Base-by-base conservation (phyloP, 2,797 vertebrate species). In the Myioborus melanocephalus region DNA sequence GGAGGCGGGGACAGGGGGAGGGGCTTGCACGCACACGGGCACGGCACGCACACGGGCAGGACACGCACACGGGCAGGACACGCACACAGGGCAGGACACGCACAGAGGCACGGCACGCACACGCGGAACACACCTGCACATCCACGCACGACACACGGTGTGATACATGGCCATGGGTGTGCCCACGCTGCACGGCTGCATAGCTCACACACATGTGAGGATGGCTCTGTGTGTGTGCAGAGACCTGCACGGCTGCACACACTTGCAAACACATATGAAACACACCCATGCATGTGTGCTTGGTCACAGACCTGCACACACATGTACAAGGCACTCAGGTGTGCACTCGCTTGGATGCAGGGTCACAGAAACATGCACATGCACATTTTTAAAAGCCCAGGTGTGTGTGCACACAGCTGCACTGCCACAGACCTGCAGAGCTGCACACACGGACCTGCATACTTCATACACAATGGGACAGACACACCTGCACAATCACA, bases 261-360 rank as follows among this genome's bases (percentile, higher is more conserved):
- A 26, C 30, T 24, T 47, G 43, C 20, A 72, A 24, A 19, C 57
- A 28, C 5, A 2, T 9, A 20, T 41, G 50, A 65, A 56, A 14
- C n/a, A n/a, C 14, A 6, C 4, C 3, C 20, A 2, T 8, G 5
- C 12, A 3, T 5, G 17, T 8, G 10, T 23, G 34, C 24, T 14
- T 23, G 11, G 14, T 52, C 46, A 22, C 11, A 39, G 44, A 13
- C 37, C 28, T 46, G 52, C 35, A 57, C 32, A 47, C 8, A 23
- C 27, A 7, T 19, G 37, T 50, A 32, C 13, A 35, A 30, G 30
- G 34, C 5, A 2, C 27, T 34, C 14, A 0, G 7, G 8, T 18
- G 28, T 32, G 32, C 24, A 5, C 20, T 41, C 3, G 4, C 52
- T 55, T 7, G 22, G 9, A 4, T 24, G n/a, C 12, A 30, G 9